Percentiles rank a stretch among this genome's conserved stretches.
phyloP scores from a whole-genome alignment of 92 coral and sea anemone species.

The Paragorgia papillata region DNA sequence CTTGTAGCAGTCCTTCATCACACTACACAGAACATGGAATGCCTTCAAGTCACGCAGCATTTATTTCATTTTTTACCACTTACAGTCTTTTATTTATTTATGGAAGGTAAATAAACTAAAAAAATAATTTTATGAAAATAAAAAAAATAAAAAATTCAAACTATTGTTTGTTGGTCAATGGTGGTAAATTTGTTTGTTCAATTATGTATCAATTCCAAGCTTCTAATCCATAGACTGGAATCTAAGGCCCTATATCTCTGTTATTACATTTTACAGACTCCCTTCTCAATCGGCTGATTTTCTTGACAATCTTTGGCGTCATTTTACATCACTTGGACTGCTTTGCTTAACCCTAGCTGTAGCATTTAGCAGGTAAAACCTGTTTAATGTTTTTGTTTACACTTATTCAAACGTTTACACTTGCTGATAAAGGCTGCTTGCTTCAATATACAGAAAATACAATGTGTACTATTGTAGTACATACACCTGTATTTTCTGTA shows the following conservation, averaged over 20 bases:
- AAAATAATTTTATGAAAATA: neutral
- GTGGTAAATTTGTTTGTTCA: no score
- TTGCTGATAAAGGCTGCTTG: no score
- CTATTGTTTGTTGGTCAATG: no score
- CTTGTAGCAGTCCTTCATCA: conserved; percentile 80
- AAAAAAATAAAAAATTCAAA: no score
- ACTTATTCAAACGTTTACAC: no score
- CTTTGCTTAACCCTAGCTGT: conserved; percentile 69
- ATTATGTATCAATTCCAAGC: no score
- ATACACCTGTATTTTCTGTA: no score
- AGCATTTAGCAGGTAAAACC: conserved; percentile 88
- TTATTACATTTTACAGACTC: conserved; percentile 49
- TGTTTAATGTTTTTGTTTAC: neutral
- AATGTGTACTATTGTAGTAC: no score
- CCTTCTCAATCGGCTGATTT: conserved; percentile 93
- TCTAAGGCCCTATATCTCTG: no score
- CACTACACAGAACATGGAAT: conserved; percentile 75
- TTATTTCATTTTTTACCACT: conserved; percentile 91
- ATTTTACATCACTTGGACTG: conserved; percentile 77
- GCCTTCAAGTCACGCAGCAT: conserved; percentile 98
- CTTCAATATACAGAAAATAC: no score
- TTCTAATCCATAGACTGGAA: no score
- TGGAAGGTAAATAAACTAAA: conserved; percentile 68
- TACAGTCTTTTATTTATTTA: conserved; percentile 92
- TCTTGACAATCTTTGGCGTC: conserved; percentile 96